These are phyloP conservation scores for Drosophila serrata DNA, from an alignment of 1,140 invertebrate species.

Conservation along the genomic window DNA sequence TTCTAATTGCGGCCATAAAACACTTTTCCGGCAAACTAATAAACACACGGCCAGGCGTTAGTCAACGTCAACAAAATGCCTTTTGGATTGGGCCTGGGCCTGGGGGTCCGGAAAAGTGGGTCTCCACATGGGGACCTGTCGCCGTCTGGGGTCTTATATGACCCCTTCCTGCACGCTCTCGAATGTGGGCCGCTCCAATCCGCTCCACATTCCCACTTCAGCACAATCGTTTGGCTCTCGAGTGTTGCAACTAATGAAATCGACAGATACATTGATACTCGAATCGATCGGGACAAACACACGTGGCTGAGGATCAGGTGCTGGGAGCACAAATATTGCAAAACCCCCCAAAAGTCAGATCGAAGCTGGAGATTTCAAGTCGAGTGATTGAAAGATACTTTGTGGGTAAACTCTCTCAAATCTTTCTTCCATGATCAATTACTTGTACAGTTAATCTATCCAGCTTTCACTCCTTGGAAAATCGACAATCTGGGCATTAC, in stretches of 20 bases:
- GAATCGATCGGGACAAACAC: conserved; percentile 40
- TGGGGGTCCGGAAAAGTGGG: conserved; percentile 19
- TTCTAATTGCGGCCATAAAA: conserved; percentile 81
- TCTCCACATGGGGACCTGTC: conserved; percentile 30
- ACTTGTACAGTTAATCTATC: neutral
- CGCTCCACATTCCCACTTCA: conserved; percentile 61
- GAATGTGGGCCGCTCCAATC: conserved; percentile 44
- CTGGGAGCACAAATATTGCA: conserved; percentile 18
- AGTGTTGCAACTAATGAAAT: conserved; percentile 71
- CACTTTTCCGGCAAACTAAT: conserved; percentile 81
- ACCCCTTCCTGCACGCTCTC: conserved; percentile 21
- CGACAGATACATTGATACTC: conserved; percentile 19
- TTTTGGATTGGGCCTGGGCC: conserved; percentile 17
- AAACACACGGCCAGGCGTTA: conserved; percentile 58
- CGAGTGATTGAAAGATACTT: too few species aligned
- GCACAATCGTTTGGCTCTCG: conserved; percentile 51
- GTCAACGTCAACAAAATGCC: conserved; percentile 55
- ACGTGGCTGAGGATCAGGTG: conserved; percentile 68
- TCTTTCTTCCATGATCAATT: conserved; percentile 2
- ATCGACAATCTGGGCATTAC: conserved; percentile 8
- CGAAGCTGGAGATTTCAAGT: conserved; percentile 5
- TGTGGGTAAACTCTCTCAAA: neutral
- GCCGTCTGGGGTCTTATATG: conserved; percentile 49
- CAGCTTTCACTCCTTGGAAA: conserved; percentile 7
- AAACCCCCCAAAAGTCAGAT: conserved; percentile 41